Conservation (phyloP, 2,797 vertebrate genomes). For the Hydrocynus forskahlii region DNA sequence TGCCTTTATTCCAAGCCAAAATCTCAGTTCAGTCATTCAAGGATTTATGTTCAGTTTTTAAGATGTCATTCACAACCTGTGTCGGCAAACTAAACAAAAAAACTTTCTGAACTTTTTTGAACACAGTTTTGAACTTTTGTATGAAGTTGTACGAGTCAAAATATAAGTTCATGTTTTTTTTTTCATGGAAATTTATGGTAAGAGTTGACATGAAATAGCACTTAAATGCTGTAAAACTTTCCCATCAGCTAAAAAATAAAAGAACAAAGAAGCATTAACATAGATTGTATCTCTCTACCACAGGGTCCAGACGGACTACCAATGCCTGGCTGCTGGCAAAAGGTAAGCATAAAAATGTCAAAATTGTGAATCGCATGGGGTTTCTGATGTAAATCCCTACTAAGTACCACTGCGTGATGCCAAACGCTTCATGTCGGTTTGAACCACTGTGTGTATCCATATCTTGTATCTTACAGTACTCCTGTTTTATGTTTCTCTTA, state of each 20-base stretch:
- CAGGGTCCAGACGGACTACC: conserved; percentile 98
- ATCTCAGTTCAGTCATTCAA: too few relatives aligned
- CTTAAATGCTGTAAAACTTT: background rate
- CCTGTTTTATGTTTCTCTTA: conserved; percentile 79
- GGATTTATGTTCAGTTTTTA: too few relatives aligned
- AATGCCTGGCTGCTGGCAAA: conserved; percentile 99
- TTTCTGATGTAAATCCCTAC: conserved; percentile 23
- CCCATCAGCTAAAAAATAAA: background rate
- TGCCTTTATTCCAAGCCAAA: too few relatives aligned
- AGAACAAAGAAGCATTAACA: background rate
- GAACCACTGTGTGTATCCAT: conserved; percentile 39
- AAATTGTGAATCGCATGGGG: conserved; percentile 58
- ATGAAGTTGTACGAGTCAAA: background rate
- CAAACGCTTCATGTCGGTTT: conserved; percentile 22
- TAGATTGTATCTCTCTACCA: conserved; percentile 46
- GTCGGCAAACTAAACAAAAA: too few relatives aligned
- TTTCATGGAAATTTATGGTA: background rate
- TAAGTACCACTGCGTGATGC: conserved; percentile 33
- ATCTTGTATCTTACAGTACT: conserved; percentile 47
- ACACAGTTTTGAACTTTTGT: too few relatives aligned
- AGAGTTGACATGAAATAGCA: background rate
- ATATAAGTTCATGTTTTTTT: background rate
- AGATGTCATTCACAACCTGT: too few relatives aligned
- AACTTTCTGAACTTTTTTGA: too few relatives aligned
- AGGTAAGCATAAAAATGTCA: conserved; percentile 79